These are phyloP conservation scores for Lasius fuliginosus DNA, from an alignment of 2,888 invertebrate species.

Conservation along the genomic window DNA sequence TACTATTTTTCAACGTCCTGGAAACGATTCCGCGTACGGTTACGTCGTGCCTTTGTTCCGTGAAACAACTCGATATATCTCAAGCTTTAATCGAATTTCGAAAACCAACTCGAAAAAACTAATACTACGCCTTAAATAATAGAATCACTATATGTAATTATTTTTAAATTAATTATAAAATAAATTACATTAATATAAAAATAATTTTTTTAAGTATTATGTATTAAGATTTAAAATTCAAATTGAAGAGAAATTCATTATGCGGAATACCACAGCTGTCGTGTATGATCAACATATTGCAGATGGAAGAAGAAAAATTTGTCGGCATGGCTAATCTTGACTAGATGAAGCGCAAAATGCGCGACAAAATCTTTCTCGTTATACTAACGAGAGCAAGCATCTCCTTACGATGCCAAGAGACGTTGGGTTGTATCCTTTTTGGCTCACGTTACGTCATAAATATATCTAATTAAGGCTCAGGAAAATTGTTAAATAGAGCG, in stretches of 20 bases:
- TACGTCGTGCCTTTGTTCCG: not conserved
- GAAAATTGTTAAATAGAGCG: conserved; percentile 12
- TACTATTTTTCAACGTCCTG: not conserved
- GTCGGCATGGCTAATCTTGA: not conserved
- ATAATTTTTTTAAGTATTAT: not conserved
- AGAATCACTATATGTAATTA: not conserved
- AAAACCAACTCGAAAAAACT: not conserved
- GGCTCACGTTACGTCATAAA: conserved; percentile 58
- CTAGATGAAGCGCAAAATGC: conserved; percentile 21
- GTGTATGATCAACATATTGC: conserved; percentile 34
- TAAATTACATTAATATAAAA: not conserved
- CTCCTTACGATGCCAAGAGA: conserved; percentile 43
- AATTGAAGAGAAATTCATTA: not conserved
- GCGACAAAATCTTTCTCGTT: conserved; percentile 43
- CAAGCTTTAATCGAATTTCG: not conserved
- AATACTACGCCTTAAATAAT: not conserved
- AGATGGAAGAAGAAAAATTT: conserved; percentile 23
- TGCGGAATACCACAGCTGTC: not conserved
- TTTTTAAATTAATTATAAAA: conserved; percentile 4
- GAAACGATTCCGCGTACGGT: conserved; percentile 3
- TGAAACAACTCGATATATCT: not conserved
- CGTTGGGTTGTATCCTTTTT: conserved; percentile 43
- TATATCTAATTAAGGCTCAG: conserved; percentile 59
- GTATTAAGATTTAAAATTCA: not conserved
- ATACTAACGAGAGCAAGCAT: conserved; percentile 61